Evolutionary conservation across 23 tunicate genomes (phyloP).

Genomic region (Corella eumyota): DNA sequence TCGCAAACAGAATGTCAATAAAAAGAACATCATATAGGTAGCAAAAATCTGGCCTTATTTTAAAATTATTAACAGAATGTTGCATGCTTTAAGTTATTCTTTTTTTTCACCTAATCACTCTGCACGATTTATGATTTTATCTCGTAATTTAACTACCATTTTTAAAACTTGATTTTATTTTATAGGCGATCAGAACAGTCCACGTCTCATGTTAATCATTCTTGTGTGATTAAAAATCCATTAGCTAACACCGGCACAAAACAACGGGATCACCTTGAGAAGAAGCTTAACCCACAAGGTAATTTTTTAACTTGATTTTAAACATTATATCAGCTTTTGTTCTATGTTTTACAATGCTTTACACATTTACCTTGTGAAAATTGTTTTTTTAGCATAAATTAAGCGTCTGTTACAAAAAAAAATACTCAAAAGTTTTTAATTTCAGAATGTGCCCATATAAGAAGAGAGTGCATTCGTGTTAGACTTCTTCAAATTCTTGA

Average conservation of each 20-base stretch:
- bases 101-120: background rate
- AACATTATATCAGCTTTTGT: background rate
- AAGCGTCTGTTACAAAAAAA: background rate
- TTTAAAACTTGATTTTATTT: background rate
- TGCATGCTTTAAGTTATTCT: no score
- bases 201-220: background rate
- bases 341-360: background rate
- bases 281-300: slow-evolving; percentile 32
- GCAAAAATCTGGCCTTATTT: no score
- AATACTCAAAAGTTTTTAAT: background rate
- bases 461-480: slow-evolving; percentile 63
- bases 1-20: slow-evolving; percentile 18
- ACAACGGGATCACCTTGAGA: background rate
- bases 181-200: background rate
- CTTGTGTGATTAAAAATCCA: slow-evolving; percentile 38
- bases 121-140: background rate
- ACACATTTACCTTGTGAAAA: background rate
- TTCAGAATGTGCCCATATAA: slow-evolving; percentile 33
- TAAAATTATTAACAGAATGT: no score
- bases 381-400: background rate
- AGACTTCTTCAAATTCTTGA: slow-evolving; percentile 73
- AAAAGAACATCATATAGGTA: slow-evolving; percentile 21
- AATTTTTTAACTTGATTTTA: slow-evolving; percentile 1
- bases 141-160: background rate
- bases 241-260: slow-evolving; percentile 22